These are phyloP conservation scores for Rhinatrema bivittatum DNA, from an alignment of 2,797 vertebrate species.

Conservation along the genomic window DNA sequence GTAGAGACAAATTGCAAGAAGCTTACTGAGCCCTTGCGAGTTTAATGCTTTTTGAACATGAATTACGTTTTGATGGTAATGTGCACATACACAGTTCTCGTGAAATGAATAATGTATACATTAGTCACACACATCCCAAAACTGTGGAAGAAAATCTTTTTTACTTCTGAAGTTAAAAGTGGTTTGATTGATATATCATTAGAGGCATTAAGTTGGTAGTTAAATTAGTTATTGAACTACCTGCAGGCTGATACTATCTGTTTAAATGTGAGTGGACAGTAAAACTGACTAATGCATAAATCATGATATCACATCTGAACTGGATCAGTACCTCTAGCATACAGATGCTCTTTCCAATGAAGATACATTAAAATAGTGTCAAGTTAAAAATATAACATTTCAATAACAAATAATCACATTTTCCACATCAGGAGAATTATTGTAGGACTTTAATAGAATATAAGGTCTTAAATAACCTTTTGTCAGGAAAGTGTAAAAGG, in stretches of 20 bases:
- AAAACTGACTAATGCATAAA: slow-evolving; percentile 24
- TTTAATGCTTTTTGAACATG: no score
- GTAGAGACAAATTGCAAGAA: no score
- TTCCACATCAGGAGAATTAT: neutral
- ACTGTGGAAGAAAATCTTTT: slow-evolving; percentile 5
- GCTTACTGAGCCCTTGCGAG: no score
- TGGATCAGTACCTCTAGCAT: slow-evolving; percentile 4
- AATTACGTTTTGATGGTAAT: no score
- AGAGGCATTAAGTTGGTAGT: slow-evolving; percentile 39
- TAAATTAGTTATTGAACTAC: slow-evolving; percentile 68
- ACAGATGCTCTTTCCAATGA: neutral
- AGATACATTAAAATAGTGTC: neutral
- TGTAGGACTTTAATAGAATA: neutral
- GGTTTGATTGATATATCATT: slow-evolving; percentile 45
- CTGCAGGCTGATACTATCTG: slow-evolving; percentile 23
- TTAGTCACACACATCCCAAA: neutral
- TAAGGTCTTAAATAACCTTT: accelerated
- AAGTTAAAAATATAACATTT: neutral
- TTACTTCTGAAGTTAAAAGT: slow-evolving; percentile 5
- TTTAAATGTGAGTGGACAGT: slow-evolving; percentile 16
- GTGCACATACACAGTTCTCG: neutral
- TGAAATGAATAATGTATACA: slow-evolving; percentile 8
- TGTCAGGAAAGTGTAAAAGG: neutral
- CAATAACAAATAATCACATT: neutral
- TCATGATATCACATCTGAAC: slow-evolving; percentile 17